Evolutionary conservation across 2,797 vertebrate species (phyloP), one percentile per base, ranked within the genome.

Genomic region (Danionella dracula): DNA sequence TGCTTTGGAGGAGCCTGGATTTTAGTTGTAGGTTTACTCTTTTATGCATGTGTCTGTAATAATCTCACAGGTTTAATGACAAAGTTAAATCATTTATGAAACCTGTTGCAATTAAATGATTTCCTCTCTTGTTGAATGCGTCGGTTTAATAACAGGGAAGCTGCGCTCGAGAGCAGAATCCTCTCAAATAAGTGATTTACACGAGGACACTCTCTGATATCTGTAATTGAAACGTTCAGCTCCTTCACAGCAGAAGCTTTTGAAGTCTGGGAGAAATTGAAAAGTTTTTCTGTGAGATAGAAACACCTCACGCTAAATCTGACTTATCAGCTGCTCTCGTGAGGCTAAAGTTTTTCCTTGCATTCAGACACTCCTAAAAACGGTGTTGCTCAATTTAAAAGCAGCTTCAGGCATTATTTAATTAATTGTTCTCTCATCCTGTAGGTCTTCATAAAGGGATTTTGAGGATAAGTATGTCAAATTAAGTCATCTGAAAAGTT

Each of bases 191-290:
- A 76, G 81, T 85, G 82, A 84, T 86, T 86, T 85, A 80, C 80
- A 78, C 84, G 81, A 86, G 82, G 85, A 85, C 86, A 84, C 82
- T 76, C 48, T 72, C 72, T 81, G 85, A 88, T 87, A 88, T 71
- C 80, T 86, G 77, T 87, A 86, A 88, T 87, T 87, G 84, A 80
- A 86, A 85, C 85, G 84, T 27, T 84, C 83, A 80, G 77, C 79
- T 83, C 87, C 81, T 83, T 83, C 84, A 85, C 82, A 84, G 85
- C 85, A 85, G 82, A 81, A 84, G 82, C 82, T 89, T 27, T 89
- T 88, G 86, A 89, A 86, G 88, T 88, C 76, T 78, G 78, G 82
- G 81, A 84, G 79, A 83, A 83, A 83, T 68, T 74, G 78, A 15
- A 85, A 89, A 88, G 86, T 87, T 85, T 72, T 78, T 75, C 41